These are phyloP conservation scores for Atrina japonica DNA, from an alignment of 2,888 invertebrate genomes.

Conservation along the genomic window DNA sequence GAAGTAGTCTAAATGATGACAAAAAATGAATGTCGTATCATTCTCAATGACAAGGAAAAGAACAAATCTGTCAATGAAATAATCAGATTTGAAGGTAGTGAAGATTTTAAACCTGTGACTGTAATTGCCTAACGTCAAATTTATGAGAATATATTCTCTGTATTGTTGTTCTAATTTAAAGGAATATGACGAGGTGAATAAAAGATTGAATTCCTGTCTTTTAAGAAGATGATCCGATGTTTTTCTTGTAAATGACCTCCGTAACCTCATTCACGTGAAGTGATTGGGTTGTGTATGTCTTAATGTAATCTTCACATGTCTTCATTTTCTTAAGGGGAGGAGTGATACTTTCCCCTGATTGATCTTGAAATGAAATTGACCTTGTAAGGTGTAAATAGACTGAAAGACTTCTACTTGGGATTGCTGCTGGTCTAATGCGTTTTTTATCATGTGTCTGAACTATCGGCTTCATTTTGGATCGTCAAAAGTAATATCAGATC, in stretches of 20 bases:
- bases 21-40: too few relatives aligned
- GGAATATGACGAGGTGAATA: conserved; percentile 8
- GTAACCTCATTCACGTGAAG: not conserved
- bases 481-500: too few relatives aligned
- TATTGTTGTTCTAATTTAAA: conserved; percentile 11
- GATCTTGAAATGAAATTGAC: conserved; percentile 18
- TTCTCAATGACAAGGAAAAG: too few relatives aligned
- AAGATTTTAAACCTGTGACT: not conserved
- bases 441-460: too few relatives aligned
- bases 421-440: not conserved
- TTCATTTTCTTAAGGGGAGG: conserved; percentile 25
- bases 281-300: conserved; percentile 16
- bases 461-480: too few relatives aligned
- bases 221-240: conserved; percentile 10
- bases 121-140: conserved; percentile 20
- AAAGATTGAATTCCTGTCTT: not conserved
- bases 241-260: conserved; percentile 17
- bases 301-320: conserved; percentile 23
- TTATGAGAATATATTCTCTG: conserved; percentile 9
- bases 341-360: conserved; percentile 1
- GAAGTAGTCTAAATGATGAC: too few relatives aligned
- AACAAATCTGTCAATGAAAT: too few relatives aligned
- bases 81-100: too few relatives aligned
- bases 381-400: conserved; percentile 21
- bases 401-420: conserved; percentile 1